A percentile compares a stretch with the other conserved stretches of the same genome.
phyloP scores from a whole-genome alignment of 2,113 vertebrate species.

The Brachyhypopomus occidentalis region DNA sequence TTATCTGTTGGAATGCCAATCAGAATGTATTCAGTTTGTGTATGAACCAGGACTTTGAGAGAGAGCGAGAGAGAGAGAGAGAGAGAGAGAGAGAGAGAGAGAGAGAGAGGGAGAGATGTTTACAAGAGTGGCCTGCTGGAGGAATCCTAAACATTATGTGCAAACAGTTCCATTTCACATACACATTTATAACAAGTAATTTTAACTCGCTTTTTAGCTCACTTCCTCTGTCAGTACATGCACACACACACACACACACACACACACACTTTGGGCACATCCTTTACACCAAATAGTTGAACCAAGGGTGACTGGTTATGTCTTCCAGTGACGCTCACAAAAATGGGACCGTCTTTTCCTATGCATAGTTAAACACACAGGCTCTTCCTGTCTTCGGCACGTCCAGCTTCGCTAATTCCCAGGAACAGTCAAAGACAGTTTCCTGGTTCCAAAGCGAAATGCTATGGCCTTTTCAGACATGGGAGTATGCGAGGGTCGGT shows the following conservation, averaged over 20 bases:
- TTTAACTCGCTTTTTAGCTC: no score
- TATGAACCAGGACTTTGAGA: background rate
- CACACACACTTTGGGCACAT: background rate
- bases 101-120: constrained; percentile 29
- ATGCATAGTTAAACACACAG: background rate
- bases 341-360: background rate
- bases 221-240: no score
- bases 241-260: background rate
- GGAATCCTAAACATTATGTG: constrained; percentile 14
- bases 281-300: no score
- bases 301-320: no score
- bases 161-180: background rate
- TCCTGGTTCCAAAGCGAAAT: no score
- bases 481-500: no score
- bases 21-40: background rate
- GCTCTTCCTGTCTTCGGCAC: background rate
- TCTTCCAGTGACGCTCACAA: background rate
- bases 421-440: no score
- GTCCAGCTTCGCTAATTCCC: no score
- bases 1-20: constrained; percentile 42
- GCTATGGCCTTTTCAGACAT: no score
- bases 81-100: background rate
- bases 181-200: no score
- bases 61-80: no score
- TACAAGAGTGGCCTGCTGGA: background rate